Evolutionary conservation across 2,113 vertebrate species (phyloP), one percentile per base, ranked within the genome.

Genomic region (Toxotes jaculatrix): DNA sequence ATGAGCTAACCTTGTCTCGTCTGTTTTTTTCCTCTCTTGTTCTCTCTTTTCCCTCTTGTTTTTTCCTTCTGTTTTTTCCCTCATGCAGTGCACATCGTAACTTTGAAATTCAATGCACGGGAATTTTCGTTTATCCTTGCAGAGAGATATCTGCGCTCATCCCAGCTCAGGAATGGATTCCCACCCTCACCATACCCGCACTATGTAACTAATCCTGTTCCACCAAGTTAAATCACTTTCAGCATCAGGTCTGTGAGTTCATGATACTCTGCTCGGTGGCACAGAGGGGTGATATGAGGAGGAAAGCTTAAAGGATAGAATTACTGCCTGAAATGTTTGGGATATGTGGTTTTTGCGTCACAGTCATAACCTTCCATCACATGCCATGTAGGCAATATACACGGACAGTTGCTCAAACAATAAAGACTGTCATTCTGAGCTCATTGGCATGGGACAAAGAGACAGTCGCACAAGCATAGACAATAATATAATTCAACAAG

Each of bases 391-490:
- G 63, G 36, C 77, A 83, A 78, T 55, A 60, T 42, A 71, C 42
- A 73, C 43, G 62, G 53, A 60, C 34, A 36, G 38, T 53, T 53
- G 43, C 74, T 77, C 79, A 64, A 85, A 51, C 40, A 67, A 12
- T 83, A 78, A 74, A 81, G 83, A 62, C 69, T n/a, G 27, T 78
- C 40, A 71, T 80, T 80, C 55, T 82, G n/a, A 79, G 13, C n/a
- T 69, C 34, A 21, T 0, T 68, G 68, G 43, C 53, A 80, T 23
- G 43, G 65, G 75, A 55, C 49, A 27, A 27, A 27, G 27, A 27
- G 27, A 27, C 27, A 27, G 27, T 27, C 27, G 27, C 27, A 27
- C 27, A 27, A 27, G 27, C 1, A 27, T 27, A 27, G 27, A 27
- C 27, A 27, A 27, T 27, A 27, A 27, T 27, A 27, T 27, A 27